Evolutionary conservation across 2,113 vertebrate species (phyloP), one percentile per base, ranked within the genome.

Genomic region (Syrmaticus mikado): DNA sequence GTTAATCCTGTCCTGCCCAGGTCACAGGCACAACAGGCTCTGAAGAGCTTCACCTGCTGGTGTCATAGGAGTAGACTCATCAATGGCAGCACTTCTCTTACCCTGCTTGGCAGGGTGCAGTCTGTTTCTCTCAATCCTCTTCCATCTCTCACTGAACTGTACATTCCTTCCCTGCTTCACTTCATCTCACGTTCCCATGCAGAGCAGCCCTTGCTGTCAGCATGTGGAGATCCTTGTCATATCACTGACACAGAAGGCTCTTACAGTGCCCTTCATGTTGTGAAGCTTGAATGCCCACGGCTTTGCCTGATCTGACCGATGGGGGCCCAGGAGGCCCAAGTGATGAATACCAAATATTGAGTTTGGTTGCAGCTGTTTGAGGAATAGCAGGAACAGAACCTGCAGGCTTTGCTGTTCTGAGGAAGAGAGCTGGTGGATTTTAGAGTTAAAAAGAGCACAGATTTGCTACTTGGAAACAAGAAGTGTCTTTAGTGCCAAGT

Each of bases 1-100:
- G 68, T 40, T 95, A 95, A 97, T 96, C 90, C 93, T 70, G 32
- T 71, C 87, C 79, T 95, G 87, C 95, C 95, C 92, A 92, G 95
- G 94, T 92, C 96, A 96, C 87, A 96, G 95, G 81, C 87, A 92
- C 87, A 81, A 77, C 46, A 72, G 82, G 82, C 93, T 94, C 85
- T 50, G 79, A 45, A 71, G 64, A 83, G 66, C 93, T 91, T 96
- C 94, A 92, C 95, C 93, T 95, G 94, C 94, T 91, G 57, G 91
- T 92, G 96, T 95, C 94, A 95, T 53, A 88, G 85, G 82, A 86
- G 62, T 53, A 50, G 74, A 24, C 36, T 92, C 70, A 88, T 94
- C 90, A 84, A 45, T 96, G 91, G 87, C 91, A 88, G 85, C 25
- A 3, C 82, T 94, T 82, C 85, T 92, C 67, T 83, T 62, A 61